phyloP scores from a whole-genome alignment of 2,797 vertebrate species.

The Odontamblyopus lacepedii region DNA sequence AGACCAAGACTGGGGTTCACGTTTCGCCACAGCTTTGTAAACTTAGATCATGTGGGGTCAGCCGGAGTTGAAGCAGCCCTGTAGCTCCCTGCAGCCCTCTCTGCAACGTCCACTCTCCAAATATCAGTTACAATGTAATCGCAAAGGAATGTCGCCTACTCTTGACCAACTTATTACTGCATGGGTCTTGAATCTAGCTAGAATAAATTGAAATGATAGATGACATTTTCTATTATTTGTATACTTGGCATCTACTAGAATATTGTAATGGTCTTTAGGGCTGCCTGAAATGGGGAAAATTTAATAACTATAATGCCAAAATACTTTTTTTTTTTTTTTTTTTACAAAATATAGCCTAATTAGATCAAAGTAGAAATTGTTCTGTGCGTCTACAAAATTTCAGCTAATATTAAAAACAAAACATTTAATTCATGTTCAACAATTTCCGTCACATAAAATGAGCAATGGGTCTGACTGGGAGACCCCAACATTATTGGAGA shows the following conservation, averaged over 20 bases:
- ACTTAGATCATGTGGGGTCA: constrained; percentile 77
- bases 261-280: not conserved
- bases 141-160: constrained; percentile 66
- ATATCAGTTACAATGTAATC: constrained; percentile 74
- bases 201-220: constrained; percentile 39
- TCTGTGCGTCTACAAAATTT: not conserved
- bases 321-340: too few relatives aligned
- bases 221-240: constrained; percentile 39
- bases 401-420: not conserved
- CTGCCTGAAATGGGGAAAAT: not conserved
- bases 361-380: not conserved
- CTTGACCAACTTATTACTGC: constrained; percentile 33
- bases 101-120: constrained; percentile 33
- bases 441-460: not conserved
- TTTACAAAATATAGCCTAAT: too few relatives aligned
- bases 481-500: not conserved
- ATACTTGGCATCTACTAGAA: not conserved
- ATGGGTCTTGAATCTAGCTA: constrained; percentile 53
- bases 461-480: not conserved
- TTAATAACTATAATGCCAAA: not conserved
- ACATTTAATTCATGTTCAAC: too few relatives aligned
- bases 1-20: constrained; percentile 68
- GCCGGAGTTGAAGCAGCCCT: constrained; percentile 58
- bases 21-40: constrained; percentile 74
- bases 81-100: constrained; percentile 57